Percentiles rank a stretch among this genome's conserved stretches.
Conservation (phyloP, 2,113 vertebrate species). For the Perognathus longimembris region DNA sequence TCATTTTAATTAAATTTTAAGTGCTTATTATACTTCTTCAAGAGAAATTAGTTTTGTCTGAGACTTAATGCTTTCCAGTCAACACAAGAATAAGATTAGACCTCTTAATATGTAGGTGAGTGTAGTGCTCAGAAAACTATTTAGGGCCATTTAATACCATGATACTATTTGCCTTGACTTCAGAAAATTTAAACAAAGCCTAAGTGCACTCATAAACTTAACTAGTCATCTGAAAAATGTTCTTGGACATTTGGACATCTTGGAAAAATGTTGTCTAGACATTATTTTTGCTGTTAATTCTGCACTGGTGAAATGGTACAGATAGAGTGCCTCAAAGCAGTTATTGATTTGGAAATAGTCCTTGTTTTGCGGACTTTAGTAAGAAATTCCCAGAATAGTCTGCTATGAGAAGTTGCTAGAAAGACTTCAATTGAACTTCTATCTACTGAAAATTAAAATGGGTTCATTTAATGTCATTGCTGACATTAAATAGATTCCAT, state of each 20-base stretch:
- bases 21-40: background rate
- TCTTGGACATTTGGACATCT: too few relatives aligned
- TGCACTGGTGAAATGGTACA: background rate
- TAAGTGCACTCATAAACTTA: conserved; percentile 17
- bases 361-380: conserved; percentile 16
- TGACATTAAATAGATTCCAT: background rate
- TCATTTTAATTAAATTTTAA: background rate
- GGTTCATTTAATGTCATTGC: background rate
- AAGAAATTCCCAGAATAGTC: background rate
- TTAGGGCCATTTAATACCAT: background rate
- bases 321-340: background rate
- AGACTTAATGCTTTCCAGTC: background rate
- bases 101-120: background rate
- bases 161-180: background rate
- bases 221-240: background rate
- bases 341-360: background rate
- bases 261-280: conserved; percentile 24
- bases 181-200: background rate
- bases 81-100: background rate
- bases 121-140: background rate
- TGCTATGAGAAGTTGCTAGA: background rate
- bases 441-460: background rate
- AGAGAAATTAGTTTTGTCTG: background rate
- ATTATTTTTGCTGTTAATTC: conserved; percentile 14
- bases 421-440: background rate